Evolutionary conservation across 2,113 vertebrate species (phyloP).

Genomic region (Heptranchias perlo): DNA sequence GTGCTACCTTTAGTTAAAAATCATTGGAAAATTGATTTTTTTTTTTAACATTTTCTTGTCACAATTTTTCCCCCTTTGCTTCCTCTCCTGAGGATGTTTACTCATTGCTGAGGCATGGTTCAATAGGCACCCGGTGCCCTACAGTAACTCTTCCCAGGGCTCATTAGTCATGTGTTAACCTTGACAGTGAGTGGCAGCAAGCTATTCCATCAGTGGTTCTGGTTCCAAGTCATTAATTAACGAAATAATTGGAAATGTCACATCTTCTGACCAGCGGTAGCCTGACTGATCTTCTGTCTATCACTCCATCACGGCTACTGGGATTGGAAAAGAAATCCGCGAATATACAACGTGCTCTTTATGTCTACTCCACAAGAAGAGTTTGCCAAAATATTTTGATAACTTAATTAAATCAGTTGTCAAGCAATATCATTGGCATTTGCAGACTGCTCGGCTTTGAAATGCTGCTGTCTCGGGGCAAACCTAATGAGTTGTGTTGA

Average conservation of each 20-base stretch:
- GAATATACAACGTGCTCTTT: neutral
- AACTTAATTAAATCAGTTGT: neutral
- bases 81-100: neutral
- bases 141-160: neutral
- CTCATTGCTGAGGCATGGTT: neutral
- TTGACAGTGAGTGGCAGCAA: neutral
- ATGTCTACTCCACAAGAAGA: neutral
- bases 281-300: neutral
- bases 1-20: neutral
- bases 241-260: conserved; percentile 16
- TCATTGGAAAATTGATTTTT: neutral
- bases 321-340: neutral
- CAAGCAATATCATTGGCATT: neutral
- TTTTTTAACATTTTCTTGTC: neutral
- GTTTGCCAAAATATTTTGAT: neutral
- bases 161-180: conserved; percentile 8
- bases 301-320: neutral
- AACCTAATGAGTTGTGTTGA: neutral
- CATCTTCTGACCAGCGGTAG: conserved; percentile 13
- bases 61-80: neutral
- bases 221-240: conserved; percentile 1
- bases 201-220: neutral
- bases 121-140: neutral
- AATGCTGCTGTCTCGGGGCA: neutral
- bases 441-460: neutral